Percentiles rank a stretch among this genome's conserved stretches.
These are phyloP conservation scores for Scaptomyza caliginosa DNA, from an alignment of 2,888 invertebrate genomes.

Conservation along the genomic window DNA sequence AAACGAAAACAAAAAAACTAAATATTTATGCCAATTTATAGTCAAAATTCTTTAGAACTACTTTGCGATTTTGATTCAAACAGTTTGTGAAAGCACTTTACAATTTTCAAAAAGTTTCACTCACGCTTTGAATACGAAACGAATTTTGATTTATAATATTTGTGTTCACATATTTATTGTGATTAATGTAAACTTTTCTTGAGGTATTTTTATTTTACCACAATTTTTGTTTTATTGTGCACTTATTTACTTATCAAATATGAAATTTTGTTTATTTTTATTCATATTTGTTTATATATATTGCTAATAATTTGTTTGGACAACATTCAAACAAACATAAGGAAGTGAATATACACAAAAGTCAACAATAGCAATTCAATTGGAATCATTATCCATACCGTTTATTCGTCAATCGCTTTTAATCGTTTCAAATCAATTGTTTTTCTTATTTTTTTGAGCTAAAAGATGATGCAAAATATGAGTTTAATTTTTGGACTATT, in stretches of 20 bases:
- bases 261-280: constrained; percentile 17
- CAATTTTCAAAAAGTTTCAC: too few relatives aligned
- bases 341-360: constrained; percentile 37
- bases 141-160: background rate
- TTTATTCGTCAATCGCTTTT: too few relatives aligned
- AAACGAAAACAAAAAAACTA: background rate
- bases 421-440: too few relatives aligned
- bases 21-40: too few relatives aligned
- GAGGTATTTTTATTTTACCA: background rate
- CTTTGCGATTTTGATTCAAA: too few relatives aligned
- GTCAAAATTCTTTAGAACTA: too few relatives aligned
- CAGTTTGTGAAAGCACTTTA: too few relatives aligned
- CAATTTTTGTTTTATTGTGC: background rate
- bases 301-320: constrained; percentile 22
- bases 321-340: constrained; percentile 17
- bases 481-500: background rate
- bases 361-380: constrained; percentile 28
- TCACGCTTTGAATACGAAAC: too few relatives aligned
- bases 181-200: too few relatives aligned
- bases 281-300: constrained; percentile 3
- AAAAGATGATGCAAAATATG: background rate
- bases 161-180: background rate
- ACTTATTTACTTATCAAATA: constrained; percentile 4
- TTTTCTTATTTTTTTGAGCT: constrained; percentile 5
- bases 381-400: too few relatives aligned